These are phyloP conservation scores for Elymnias hypermnestra DNA, from an alignment of 1,140 invertebrate genomes.

Conservation along the genomic window DNA sequence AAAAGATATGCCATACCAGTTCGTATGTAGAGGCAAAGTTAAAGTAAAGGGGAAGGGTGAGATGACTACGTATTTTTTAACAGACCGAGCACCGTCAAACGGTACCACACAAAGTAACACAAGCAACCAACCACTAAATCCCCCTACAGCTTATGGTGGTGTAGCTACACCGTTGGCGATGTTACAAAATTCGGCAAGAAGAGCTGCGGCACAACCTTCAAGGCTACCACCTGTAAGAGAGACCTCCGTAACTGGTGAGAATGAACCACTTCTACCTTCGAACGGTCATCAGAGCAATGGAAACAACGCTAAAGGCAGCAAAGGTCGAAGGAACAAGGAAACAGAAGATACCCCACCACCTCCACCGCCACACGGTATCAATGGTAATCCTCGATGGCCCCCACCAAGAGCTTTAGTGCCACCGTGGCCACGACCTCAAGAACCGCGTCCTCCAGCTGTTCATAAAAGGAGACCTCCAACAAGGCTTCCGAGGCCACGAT, in stretches of 20 bases:
- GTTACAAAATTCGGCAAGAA: conserved; percentile 77
- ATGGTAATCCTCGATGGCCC: conserved; percentile 59
- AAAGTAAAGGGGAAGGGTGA: conserved; percentile 96
- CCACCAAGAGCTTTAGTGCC: conserved; percentile 71
- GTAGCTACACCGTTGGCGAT: conserved; percentile 82
- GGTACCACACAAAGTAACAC: conserved; percentile 32
- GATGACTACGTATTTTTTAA: conserved; percentile 94
- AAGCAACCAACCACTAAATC: conserved; percentile 45
- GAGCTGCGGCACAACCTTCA: conserved; percentile 55
- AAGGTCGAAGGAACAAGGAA: conserved; percentile 58
- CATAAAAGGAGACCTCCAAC: conserved; percentile 63
- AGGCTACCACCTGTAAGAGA: conserved; percentile 66
- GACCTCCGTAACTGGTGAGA: conserved; percentile 77
- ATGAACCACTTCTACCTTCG: conserved; percentile 80
- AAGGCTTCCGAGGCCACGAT: conserved; percentile 76
- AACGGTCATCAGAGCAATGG: conserved; percentile 71
- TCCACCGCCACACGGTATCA: conserved; percentile 73
- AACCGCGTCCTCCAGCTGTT: conserved; percentile 44
- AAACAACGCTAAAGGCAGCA: conserved; percentile 73
- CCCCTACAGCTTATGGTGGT: conserved; percentile 79
- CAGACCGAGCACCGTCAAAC: conserved; percentile 76
- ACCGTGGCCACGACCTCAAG: conserved; percentile 76
- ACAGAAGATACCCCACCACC: conserved; percentile 63
- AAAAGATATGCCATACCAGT: conserved; percentile 84
- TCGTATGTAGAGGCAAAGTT: conserved; percentile 89